Evolutionary conservation across 2,888 invertebrate genomes (phyloP), one percentile per base, ranked within the genome.

Genomic region (Eilema sororculum): DNA sequence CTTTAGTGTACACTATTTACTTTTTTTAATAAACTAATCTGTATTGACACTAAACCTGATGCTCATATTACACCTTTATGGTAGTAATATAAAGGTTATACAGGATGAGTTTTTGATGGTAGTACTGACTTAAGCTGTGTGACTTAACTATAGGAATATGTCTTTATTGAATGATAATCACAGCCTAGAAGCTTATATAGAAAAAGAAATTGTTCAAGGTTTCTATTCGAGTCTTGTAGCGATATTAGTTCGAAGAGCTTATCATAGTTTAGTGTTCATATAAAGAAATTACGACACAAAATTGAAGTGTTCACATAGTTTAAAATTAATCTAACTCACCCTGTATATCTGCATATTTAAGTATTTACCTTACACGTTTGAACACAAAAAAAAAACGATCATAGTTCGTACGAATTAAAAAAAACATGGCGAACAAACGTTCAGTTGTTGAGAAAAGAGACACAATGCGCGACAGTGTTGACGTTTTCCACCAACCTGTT

Each of bases 401-500:
- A 25, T 16, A 58, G n/a, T 4, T 57, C 24, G 24, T 24, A 71
- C 65, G 63, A 58, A 41, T 37, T 56, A 30, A 37, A 16, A 25
- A 28, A 13, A 41, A 56, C 57, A 57, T n/a, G 10, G 13, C 41
- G 37, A 22, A 58, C 41, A 57, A 57, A 33, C 1, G 25, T 46
- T 89, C 88, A 95, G 91, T 95, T 95, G 87, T 96, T 96, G 88
- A 96, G 94, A 93, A 96, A 96, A 87, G 96, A 96, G 69, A 96
- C 96, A 88, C 96, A 96, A 84, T 96, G 96, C 75, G 95, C 95
- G 81, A 96, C 92, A 79, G 96, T 96, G 90, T 96, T 93, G 81
- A 96, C 96, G 93, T 97, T 97, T 92, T 97, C 97, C 86, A 97
- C 97, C 96, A 97, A 97, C 97, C 97, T 97, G 94, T 97, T 97